Percentiles rank a stretch among this genome's conserved stretches.
Conservation (phyloP, 2,797 vertebrate species). For the Microchirus variegatus region DNA sequence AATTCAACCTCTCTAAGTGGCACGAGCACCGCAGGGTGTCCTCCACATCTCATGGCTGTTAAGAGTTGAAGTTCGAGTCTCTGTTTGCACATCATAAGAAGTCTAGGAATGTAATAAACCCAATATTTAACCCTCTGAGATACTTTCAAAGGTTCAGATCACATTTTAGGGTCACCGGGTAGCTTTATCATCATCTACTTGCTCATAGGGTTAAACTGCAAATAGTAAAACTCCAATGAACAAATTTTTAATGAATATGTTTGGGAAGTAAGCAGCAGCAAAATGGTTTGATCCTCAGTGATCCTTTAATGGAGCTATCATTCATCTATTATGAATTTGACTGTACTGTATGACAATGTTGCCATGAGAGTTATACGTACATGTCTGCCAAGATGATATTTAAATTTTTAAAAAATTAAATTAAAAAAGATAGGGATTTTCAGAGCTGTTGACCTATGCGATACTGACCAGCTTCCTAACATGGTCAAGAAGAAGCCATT, state of each 20-base stretch:
- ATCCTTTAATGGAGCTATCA: slow-evolving; percentile 74
- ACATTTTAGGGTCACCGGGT: slow-evolving; percentile 19
- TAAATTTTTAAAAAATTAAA: slow-evolving; percentile 5
- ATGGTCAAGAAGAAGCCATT: slow-evolving; percentile 76
- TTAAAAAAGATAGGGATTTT: slow-evolving; percentile 75
- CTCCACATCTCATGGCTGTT: slow-evolving; percentile 56
- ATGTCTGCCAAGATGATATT: slow-evolving; percentile 63
- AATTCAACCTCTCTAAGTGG: slow-evolving; percentile 51
- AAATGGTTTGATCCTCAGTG: slow-evolving; percentile 85
- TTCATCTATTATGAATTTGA: slow-evolving; percentile 80
- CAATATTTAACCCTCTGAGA: slow-evolving; percentile 83
- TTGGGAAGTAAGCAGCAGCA: slow-evolving; percentile 91
- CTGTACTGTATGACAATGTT: slow-evolving; percentile 81
- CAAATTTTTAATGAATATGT: slow-evolving; percentile 85
- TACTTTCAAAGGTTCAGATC: slow-evolving; percentile 29
- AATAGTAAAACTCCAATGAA: slow-evolving; percentile 88
- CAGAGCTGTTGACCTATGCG: slow-evolving; percentile 86
- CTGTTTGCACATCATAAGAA: slow-evolving; percentile 74
- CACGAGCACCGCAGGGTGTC: slow-evolving; percentile 39
- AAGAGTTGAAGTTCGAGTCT: slow-evolving; percentile 57
- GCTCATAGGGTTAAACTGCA: slow-evolving; percentile 85
- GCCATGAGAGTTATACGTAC: slow-evolving; percentile 77
- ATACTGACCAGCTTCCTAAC: slow-evolving; percentile 90
- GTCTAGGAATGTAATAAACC: slow-evolving; percentile 80
- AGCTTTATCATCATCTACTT: slow-evolving; percentile 14